Conservation (phyloP, 2,888 invertebrate species). For the Mamestra brassicae region DNA sequence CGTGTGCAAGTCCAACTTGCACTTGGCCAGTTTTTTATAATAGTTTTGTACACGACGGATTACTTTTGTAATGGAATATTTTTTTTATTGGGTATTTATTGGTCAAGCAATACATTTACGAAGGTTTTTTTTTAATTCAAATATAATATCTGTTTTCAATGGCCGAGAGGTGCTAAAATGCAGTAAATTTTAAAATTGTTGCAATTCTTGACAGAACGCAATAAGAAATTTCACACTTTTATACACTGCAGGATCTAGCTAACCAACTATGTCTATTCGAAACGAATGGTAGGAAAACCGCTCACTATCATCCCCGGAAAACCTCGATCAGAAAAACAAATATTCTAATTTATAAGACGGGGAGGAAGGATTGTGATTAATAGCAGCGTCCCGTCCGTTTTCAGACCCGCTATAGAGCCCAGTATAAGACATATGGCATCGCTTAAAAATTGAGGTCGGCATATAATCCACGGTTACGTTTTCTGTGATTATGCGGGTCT, state of each 20-base stretch:
- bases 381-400: slow-evolving; percentile 52
- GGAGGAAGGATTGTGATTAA: slow-evolving; percentile 62
- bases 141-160: no score
- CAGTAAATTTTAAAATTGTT: no score
- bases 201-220: no score
- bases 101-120: background rate
- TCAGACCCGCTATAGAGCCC: slow-evolving; percentile 36
- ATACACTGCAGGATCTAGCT: background rate
- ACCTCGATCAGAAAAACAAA: slow-evolving; percentile 54
- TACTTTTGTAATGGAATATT: slow-evolving; percentile 4
- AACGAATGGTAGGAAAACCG: background rate
- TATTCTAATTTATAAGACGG: slow-evolving; percentile 63
- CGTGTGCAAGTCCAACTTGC: no score
- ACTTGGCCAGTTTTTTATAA: slow-evolving; percentile 33
- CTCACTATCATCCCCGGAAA: slow-evolving; percentile 18
- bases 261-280: background rate
- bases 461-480: slow-evolving; percentile 85
- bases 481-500: slow-evolving; percentile 88
- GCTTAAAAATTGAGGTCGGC: slow-evolving; percentile 84
- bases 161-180: no score
- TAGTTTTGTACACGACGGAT: slow-evolving; percentile 63
- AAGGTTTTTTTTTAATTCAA: no score
- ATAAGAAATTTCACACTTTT: background rate
- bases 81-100: background rate
- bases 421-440: slow-evolving; percentile 70